Conservation (phyloP, 2,888 invertebrate species). For the Catocala nupta region DNA sequence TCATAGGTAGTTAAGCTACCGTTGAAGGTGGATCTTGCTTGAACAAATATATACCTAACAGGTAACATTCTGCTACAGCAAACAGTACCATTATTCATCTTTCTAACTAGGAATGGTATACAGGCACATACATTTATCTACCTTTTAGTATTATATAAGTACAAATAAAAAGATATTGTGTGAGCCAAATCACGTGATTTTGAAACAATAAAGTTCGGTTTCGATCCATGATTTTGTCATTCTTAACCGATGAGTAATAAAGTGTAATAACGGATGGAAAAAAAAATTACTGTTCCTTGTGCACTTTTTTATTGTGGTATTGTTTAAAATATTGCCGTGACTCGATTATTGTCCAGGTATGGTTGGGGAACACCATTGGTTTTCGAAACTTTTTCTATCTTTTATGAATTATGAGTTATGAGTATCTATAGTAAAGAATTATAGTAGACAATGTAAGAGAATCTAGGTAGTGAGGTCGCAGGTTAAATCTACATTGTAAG, state of each 20-base stretch:
- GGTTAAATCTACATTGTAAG: too few species aligned
- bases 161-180: not conserved
- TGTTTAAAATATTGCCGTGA: constrained; percentile 18
- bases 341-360: constrained; percentile 21
- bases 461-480: too few species aligned
- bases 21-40: constrained; percentile 19
- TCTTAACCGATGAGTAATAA: constrained; percentile 55
- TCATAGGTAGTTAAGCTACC: constrained; percentile 43
- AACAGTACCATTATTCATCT: not conserved
- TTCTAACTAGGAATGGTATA: not conserved
- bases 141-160: not conserved
- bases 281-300: constrained; percentile 29
- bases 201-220: constrained; percentile 9
- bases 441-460: too few species aligned
- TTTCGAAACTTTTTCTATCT: not conserved
- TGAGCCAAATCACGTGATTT: constrained; percentile 23
- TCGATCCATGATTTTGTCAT: constrained; percentile 50
- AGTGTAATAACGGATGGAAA: constrained; percentile 42
- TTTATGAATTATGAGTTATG: too few species aligned
- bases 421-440: too few species aligned
- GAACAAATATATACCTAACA: constrained; percentile 9
- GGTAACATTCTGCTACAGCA: not conserved
- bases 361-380: not conserved
- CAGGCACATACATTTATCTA: not conserved
- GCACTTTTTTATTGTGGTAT: constrained; percentile 28